These are phyloP conservation scores for Pachydiplax longipennis DNA, from an alignment of 2,888 invertebrate species.

Conservation along the genomic window DNA sequence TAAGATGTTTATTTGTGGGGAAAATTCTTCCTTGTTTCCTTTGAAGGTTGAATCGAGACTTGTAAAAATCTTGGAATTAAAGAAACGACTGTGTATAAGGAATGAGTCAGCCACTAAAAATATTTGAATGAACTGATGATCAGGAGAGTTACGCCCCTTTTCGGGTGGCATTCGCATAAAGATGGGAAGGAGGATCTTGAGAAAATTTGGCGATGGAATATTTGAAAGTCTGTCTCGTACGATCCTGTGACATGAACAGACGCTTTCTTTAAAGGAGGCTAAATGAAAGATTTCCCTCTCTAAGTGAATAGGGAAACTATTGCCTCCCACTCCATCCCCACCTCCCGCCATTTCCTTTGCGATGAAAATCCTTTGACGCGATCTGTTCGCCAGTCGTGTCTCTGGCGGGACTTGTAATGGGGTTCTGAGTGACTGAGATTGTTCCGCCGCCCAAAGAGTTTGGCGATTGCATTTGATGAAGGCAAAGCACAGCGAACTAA, in stretches of 20 bases:
- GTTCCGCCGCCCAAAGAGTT: conserved; percentile 2
- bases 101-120: neutral
- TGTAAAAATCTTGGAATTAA: neutral
- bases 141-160: no score
- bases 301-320: conserved; percentile 20
- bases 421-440: neutral
- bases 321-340: neutral
- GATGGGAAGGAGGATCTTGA: no score
- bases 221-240: neutral
- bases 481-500: neutral
- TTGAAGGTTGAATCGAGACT: neutral
- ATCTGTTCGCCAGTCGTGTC: neutral
- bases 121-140: neutral
- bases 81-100: neutral
- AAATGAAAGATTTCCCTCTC: conserved; percentile 23
- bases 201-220: no score
- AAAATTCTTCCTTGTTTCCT: neutral
- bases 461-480: neutral
- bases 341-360: neutral
- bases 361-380: conserved; percentile 25
- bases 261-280: conserved; percentile 3
- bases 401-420: conserved; percentile 28
- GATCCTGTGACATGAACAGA: neutral
- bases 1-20: neutral
- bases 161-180: no score